These are phyloP conservation scores for Rhagoletis zephyria DNA, from an alignment of 1,140 invertebrate genomes.

Conservation along the genomic window DNA sequence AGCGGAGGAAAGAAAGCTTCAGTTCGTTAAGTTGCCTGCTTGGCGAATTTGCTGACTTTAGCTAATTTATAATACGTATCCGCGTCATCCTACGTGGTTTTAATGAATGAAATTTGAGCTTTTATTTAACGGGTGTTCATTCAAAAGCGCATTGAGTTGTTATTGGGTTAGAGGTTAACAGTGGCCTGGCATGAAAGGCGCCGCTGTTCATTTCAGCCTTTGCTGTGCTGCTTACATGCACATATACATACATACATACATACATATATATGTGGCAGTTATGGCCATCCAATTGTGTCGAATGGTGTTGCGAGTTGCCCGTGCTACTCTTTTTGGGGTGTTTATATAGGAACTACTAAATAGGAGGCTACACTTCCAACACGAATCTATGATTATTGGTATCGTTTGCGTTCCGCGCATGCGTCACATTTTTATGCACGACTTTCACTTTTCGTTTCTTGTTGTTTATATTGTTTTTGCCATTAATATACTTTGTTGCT, in stretches of 20 bases:
- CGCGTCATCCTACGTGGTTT: not conserved
- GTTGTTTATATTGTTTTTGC: conserved; percentile 36
- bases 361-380: not conserved
- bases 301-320: not conserved
- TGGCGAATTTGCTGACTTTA: not conserved
- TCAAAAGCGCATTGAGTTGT: not conserved
- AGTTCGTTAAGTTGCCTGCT: not conserved
- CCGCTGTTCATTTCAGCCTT: not conserved
- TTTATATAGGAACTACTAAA: too few relatives aligned
- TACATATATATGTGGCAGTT: not conserved
- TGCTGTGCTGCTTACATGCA: too few relatives aligned
- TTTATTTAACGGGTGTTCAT: conserved; percentile 1
- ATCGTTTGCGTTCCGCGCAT: not conserved
- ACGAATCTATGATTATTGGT: conserved; percentile 27
- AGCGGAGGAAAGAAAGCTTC: not conserved
- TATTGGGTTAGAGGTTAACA: not conserved
- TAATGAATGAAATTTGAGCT: conserved; percentile 45
- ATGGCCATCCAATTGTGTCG: too few relatives aligned
- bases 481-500: not conserved
- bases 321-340: too few relatives aligned
- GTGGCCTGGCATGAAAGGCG: not conserved
- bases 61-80: not conserved
- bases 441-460: conserved; percentile 22
- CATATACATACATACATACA: too few relatives aligned
- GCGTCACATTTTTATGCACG: conserved; percentile 34